Conservation (phyloP, 2,797 vertebrate species). For the Psittacula echo region DNA sequence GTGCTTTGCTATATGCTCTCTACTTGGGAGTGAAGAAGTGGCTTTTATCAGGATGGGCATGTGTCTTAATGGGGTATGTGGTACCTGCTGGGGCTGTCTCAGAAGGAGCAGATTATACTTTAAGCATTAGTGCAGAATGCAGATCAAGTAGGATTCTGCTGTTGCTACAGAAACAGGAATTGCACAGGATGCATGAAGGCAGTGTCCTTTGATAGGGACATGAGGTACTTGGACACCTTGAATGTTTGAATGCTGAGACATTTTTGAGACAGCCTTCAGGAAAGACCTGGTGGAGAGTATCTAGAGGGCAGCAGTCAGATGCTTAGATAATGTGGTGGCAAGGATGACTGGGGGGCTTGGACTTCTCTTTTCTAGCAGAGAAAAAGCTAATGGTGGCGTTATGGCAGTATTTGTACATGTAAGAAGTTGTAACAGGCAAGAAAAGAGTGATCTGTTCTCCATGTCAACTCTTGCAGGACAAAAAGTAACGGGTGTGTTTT, state of each 20-base stretch:
- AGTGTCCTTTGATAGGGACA: neutral
- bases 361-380: neutral
- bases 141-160: neutral
- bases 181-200: neutral
- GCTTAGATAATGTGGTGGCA: rapidly evolving
- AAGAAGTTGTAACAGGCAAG: neutral
- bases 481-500: neutral
- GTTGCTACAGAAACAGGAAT: neutral
- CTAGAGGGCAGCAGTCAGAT: neutral
- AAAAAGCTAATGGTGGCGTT: neutral
- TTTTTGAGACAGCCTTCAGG: neutral
- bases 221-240: neutral
- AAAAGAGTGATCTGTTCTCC: neutral
- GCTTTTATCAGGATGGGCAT: neutral
- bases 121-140: neutral
- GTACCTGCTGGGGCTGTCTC: neutral
- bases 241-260: neutral
- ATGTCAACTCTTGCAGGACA: neutral
- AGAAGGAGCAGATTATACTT: neutral
- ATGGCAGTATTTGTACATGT: rapidly evolving
- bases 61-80: neutral
- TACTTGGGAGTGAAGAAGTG: neutral
- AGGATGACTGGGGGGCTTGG: neutral
- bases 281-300: neutral
- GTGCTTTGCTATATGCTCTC: neutral